Conservation (phyloP, 2,113 vertebrate species). For the Monarcha castaneiventris region DNA sequence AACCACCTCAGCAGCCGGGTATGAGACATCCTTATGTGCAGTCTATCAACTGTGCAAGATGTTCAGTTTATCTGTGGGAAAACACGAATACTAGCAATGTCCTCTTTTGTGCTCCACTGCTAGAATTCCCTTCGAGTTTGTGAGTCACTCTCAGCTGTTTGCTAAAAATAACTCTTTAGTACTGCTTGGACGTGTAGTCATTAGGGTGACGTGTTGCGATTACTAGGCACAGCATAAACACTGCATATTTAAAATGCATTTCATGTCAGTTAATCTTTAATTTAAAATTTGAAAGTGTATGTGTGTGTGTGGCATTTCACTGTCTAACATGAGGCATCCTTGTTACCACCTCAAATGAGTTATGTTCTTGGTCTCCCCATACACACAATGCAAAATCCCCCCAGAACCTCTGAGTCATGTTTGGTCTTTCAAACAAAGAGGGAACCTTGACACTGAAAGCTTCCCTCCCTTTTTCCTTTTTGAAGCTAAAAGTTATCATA, state of each 20-base stretch:
- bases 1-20: constrained; percentile 34
- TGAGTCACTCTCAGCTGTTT: constrained; percentile 58
- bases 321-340: neutral
- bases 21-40: constrained; percentile 1
- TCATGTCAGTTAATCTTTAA: neutral
- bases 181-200: neutral
- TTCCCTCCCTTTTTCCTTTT: neutral
- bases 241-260: neutral
- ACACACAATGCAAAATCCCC: neutral
- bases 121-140: neutral
- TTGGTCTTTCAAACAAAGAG: neutral
- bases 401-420: neutral
- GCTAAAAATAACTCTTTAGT: constrained; percentile 16
- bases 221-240: neutral
- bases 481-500: neutral
- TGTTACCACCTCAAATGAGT: neutral
- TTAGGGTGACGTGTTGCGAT: neutral
- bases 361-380: neutral
- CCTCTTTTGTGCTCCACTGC: constrained; percentile 21
- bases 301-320: neutral
- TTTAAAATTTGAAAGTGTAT: neutral
- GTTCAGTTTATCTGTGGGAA: constrained; percentile 44
- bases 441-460: neutral
- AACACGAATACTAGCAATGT: neutral
- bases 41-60: neutral